Base-by-base conservation (phyloP, 1,140 invertebrate species). In the Scylla paramamosain region DNA sequence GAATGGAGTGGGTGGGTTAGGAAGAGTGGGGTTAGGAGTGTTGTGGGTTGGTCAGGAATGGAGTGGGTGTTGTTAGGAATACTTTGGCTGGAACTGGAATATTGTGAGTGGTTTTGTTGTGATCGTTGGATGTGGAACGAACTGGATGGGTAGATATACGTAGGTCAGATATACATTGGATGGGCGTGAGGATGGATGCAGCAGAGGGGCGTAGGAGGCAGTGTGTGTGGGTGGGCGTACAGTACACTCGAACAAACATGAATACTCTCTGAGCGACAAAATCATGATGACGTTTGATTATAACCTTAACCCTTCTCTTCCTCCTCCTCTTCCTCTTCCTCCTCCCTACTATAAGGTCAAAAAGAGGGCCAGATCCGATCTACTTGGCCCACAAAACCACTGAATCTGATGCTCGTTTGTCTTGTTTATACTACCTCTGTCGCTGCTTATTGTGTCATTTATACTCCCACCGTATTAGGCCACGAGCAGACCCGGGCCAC, bases 361-460 rank as follows among this genome's bases (percentile, higher is more conserved):
- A 91, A 91, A 39, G 29, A 91, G 29, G 52, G 59, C 32, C 67
- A 39, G 90, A 91, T 77, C 48, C 1, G 29, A 32, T 91, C 52
- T 91, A 31, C 52, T 12, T 25, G 31, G 90, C 52, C n/a, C 52
- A 59, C 90, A 91, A 29, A 29, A 77, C 90, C 59, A 31, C 4
- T 16, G 6, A 77, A 91, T 77, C 90, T 91, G 90, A 91, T 82
- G 90, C 90, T 91, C 90, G 48, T 91, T 91, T 91, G 90, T 91
- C 90, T 77, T 45, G 20, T 91, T 89, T 91, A 48, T 32, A 31
- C 52, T 32, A 16, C 90, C 90, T n/a, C 52, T 31, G 20, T 77
- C 90, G 90, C 52, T 91, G 48, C 28, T 91, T 91, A 77, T 77
- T 91, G 90, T 91, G 28, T 91, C 90, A 39, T 91, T 91, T 91